Evolutionary conservation across 1,140 invertebrate genomes (phyloP).

Genomic region (Trichoplusia ni): DNA sequence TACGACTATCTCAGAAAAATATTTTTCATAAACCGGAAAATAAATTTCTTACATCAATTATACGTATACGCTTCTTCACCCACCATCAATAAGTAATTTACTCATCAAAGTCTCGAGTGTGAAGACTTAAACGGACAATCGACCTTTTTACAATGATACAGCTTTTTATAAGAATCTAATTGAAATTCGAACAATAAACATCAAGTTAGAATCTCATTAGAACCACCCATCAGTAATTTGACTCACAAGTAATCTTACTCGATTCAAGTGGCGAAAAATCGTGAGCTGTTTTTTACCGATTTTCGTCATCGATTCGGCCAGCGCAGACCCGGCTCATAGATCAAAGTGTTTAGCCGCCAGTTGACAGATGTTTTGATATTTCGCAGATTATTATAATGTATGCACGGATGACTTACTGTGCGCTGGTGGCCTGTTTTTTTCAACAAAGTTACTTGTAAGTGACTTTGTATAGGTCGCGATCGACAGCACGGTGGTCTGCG

Average conservation of each 20-base stretch:
- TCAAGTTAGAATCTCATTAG: slow-evolving; percentile 37
- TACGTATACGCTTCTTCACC: no score
- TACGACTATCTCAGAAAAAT: neutral
- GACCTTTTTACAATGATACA: slow-evolving; percentile 21
- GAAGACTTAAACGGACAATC: slow-evolving; percentile 9
- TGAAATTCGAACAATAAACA: slow-evolving; percentile 30
- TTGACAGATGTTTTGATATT: slow-evolving; percentile 77
- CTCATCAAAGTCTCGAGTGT: slow-evolving; percentile 12
- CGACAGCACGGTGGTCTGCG: slow-evolving; percentile 55
- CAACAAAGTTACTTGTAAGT: slow-evolving; percentile 77
- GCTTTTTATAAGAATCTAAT: slow-evolving; percentile 20
- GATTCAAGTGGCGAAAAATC: slow-evolving; percentile 37
- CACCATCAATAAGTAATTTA: slow-evolving; percentile 9
- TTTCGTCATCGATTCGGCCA: slow-evolving; percentile 26
- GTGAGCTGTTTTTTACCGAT: slow-evolving; percentile 41
- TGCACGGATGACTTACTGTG: slow-evolving; percentile 73
- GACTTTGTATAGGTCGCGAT: slow-evolving; percentile 68
- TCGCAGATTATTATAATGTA: slow-evolving; percentile 72
- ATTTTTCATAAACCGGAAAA: neutral
- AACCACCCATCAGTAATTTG: slow-evolving; percentile 20
- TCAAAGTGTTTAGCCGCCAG: slow-evolving; percentile 64
- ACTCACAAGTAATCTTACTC: slow-evolving; percentile 38
- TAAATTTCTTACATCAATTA: no score
- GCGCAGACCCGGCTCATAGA: slow-evolving; percentile 48
- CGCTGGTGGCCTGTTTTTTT: slow-evolving; percentile 71